Evolutionary conservation across 2,113 vertebrate genomes (phyloP).

Genomic region (Noturus placidus): DNA sequence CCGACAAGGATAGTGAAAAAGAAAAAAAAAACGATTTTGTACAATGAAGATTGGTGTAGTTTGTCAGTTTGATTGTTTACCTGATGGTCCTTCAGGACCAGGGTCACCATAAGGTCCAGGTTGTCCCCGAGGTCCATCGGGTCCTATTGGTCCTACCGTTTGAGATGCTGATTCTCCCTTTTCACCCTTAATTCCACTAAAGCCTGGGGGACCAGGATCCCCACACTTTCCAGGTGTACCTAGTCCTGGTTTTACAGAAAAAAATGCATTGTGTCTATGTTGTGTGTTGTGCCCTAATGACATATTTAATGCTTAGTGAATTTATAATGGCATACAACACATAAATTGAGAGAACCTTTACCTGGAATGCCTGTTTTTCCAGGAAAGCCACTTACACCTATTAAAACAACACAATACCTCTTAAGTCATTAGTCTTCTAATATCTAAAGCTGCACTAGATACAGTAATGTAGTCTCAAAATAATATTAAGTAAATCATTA

Average conservation of each 20-base stretch:
- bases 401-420: slow-evolving; percentile 7
- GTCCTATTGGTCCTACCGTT: slow-evolving; percentile 24
- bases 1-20: neutral
- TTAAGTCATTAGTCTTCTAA: neutral
- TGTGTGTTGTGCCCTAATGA: neutral
- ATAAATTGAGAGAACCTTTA: slow-evolving; percentile 42
- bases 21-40: neutral
- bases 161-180: slow-evolving; percentile 35
- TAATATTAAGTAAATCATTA: neutral
- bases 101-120: slow-evolving; percentile 53
- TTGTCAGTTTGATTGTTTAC: slow-evolving; percentile 21
- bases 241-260: slow-evolving; percentile 50
- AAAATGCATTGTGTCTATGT: neutral
- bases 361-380: slow-evolving; percentile 65
- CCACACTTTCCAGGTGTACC: slow-evolving; percentile 61
- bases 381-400: slow-evolving; percentile 69
- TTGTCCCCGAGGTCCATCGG: slow-evolving; percentile 38
- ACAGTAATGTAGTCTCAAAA: neutral
- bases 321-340: neutral
- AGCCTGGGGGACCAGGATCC: slow-evolving; percentile 50
- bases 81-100: slow-evolving; percentile 38
- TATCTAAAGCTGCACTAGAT: neutral
- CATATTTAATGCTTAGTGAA: neutral
- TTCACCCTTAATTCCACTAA: slow-evolving; percentile 33
- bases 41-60: neutral